Evolutionary conservation across 1,140 invertebrate genomes (phyloP), one percentile per base, ranked within the genome.

Genomic region (Harpegnathos saltator): DNA sequence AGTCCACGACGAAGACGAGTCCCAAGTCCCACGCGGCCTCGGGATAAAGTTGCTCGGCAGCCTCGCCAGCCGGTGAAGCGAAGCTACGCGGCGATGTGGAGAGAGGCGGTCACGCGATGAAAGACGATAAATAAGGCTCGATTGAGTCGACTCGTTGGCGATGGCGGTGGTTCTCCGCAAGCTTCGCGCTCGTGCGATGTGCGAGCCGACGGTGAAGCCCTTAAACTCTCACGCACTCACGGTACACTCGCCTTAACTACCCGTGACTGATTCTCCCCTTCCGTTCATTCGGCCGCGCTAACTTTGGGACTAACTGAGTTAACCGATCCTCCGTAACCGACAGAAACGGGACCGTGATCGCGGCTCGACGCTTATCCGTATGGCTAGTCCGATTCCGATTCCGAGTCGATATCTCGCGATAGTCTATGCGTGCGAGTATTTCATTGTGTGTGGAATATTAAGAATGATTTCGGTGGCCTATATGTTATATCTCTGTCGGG

Each of bases 281-380:
- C 83, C 71, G 66, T 82, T 58, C 69, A 82, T 81, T 89, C 84
- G 80, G 68, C 75, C 29, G 38, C 83, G 77, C 85, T 88, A 90
- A 90, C 89, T 90, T 87, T 85, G 65, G 52, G 82, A 81, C 89
- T 90, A 90, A 90, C 85, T 73, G 75, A 83, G 89, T 90, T 90
- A 90, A 81, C 63, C 52, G 59, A 84, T 63, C 80, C 73, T 82
- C 62, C 29, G 50, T 71, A 80, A 3, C 4, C 7, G 71, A 59
- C 73, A 54, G 69, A 86, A 84, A 78, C 71, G 59, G 66, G 74
- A 77, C 80, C 71, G 75, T 74, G 72, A 14, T 69, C 52, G 66
- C 68, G 82, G 62, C 73, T 83, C 85, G 58, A 59, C 85, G 85
- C 66, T 88, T 80, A 81, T 88, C 52, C 44, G 71, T 84, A 48